A percentile compares a stretch with the other conserved stretches of the same genome.
phyloP scores from a whole-genome alignment of 1,140 invertebrate species.

The Tigriopus japonicus region DNA sequence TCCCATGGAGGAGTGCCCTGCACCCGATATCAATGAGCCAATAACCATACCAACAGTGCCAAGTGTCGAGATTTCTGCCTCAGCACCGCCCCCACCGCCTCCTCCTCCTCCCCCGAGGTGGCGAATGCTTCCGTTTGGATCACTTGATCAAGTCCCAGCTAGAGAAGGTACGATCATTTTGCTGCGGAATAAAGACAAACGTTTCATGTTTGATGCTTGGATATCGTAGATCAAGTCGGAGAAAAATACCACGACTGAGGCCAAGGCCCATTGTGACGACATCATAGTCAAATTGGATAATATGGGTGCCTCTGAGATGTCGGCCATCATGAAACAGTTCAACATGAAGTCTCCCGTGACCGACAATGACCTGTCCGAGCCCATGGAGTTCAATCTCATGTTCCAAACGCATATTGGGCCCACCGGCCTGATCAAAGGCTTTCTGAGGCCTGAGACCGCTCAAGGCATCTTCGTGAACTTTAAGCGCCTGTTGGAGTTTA shows the following conservation, averaged over 20 bases:
- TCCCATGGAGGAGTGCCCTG: too few species aligned
- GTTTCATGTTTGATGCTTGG: too few species aligned
- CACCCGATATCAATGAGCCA: too few species aligned
- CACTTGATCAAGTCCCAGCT: slow-evolving; percentile 94
- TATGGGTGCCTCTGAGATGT: slow-evolving; percentile 73
- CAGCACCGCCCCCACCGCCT: too few species aligned
- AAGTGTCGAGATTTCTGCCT: too few species aligned
- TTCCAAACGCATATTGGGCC: slow-evolving; percentile 94
- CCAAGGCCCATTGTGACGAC: slow-evolving; percentile 48
- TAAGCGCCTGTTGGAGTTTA: slow-evolving; percentile 86
- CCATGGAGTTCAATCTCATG: slow-evolving; percentile 97
- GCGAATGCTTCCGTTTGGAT: slow-evolving; percentile 91
- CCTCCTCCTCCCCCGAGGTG: slow-evolving; percentile 25
- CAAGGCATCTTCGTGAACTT: slow-evolving; percentile 99
- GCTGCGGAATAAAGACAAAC: too few species aligned
- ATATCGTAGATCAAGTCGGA: slow-evolving; percentile 39
- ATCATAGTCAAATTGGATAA: slow-evolving; percentile 63
- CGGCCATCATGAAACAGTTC: slow-evolving; percentile 55
- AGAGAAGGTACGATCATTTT: slow-evolving; percentile 44
- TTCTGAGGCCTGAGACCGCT: slow-evolving; percentile 88
- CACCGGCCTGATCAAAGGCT: slow-evolving; percentile 73
- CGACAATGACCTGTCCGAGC: slow-evolving; percentile 79
- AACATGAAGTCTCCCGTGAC: slow-evolving; percentile 86
- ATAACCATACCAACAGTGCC: too few species aligned
- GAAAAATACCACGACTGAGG: slow-evolving; percentile 51